Evolutionary conservation across 2,113 vertebrate genomes (phyloP), one percentile per base, ranked within the genome.

Genomic region (Alaudala cheleensis): DNA sequence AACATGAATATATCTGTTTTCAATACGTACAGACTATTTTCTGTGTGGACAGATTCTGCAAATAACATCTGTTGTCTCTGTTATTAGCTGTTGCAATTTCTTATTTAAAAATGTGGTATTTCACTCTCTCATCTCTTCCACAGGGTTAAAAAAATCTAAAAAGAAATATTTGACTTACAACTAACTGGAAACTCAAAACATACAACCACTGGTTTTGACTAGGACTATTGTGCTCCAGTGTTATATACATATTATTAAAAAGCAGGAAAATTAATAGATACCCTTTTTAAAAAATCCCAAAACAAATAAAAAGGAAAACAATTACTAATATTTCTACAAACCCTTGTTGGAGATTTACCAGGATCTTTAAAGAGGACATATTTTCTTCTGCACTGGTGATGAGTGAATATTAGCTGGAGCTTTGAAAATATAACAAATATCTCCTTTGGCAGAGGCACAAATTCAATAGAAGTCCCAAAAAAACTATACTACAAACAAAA

Each of bases 31-130:
- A 57, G 58, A 40, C 10, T 29, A 23, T 69, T 54, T 69, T 81
- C 37, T 44, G 3, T 22, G 49, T 18, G 11, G 14, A 79, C 8
- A 82, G 34, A 58, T 24, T 76, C 6, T 64, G 49, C 7, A 56
- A 34, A 54, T 17, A 66, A 54, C 0, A 1, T 39, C 6, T 31
- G 2, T 21, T 42, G 5, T 50, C 19, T 61, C 54, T 70, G 3
- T 62, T 50, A 58, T 26, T 14, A 65, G 25, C 34, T 67, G 16
- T 14, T 71, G 31, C 14, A 70, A 57, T 40, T 89, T 84, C 28
- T 76, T 56, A 14, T 47, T 86, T 69, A 7, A 40, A 89, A 86
- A 17, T 57, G 19, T 2, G 6, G 33, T 49, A 44, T 57, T 73
- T 86, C 31, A n/a, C 45, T 88, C 34, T 54, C 57, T 22, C 3